These are phyloP conservation scores for Mystacornis crossleyi DNA, from an alignment of 2,113 vertebrate species.

Conservation along the genomic window DNA sequence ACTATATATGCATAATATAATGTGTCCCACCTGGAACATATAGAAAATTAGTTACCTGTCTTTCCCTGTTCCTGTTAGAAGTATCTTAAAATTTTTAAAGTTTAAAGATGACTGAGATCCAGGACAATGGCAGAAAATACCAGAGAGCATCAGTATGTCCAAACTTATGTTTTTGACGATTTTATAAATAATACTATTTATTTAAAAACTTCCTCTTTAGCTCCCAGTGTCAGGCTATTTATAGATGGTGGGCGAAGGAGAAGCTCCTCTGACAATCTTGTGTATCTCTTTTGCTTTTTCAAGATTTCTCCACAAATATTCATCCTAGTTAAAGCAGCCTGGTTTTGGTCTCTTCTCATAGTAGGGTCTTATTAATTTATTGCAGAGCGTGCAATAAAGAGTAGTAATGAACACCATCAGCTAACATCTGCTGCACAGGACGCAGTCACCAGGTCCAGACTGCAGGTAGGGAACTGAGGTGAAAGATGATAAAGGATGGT, in stretches of 20 bases:
- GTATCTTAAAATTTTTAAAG: not conserved
- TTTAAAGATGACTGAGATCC: not conserved
- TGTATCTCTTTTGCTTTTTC: not conserved
- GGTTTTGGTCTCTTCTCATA: not conserved
- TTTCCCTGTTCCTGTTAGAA: slow-evolving; percentile 3
- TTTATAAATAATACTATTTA: not conserved
- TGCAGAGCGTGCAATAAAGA: not conserved
- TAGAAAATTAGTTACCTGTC: not conserved
- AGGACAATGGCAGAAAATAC: not conserved
- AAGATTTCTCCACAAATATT: not conserved
- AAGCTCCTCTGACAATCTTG: not conserved
- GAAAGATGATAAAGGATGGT: not conserved
- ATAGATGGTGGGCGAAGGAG: not conserved
- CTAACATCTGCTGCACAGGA: not conserved
- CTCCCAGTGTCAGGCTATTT: not conserved
- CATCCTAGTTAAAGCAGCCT: not conserved
- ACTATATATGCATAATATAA: not conserved
- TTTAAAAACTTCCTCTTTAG: not conserved
- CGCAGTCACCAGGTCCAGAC: not conserved
- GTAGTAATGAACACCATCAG: not conserved
- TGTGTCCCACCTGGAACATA: not conserved
- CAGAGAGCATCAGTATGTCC: not conserved
- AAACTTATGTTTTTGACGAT: not conserved
- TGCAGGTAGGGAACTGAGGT: not conserved
- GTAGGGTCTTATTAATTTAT: not conserved